Evolutionary conservation across 2,797 vertebrate species (phyloP).

Genomic region (Hydrophis major): DNA sequence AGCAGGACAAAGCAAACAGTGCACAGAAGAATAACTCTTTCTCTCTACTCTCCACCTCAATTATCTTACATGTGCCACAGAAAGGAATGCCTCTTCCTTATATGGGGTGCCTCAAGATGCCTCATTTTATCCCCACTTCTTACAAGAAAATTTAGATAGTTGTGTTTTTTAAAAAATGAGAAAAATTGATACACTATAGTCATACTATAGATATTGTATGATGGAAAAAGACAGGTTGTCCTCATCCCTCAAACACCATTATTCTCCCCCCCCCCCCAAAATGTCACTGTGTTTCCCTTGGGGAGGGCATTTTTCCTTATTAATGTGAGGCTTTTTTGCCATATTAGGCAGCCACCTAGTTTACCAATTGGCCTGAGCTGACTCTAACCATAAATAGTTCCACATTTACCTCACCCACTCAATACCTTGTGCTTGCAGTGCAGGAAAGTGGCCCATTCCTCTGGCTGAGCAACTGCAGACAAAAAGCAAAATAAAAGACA

Average conservation of each 20-base stretch:
- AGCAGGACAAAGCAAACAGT: neutral
- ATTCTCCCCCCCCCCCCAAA: rapidly evolving
- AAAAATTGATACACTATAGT: neutral
- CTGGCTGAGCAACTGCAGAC: constrained; percentile 73
- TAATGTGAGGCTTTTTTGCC: neutral
- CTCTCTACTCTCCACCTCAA: neutral
- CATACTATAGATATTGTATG: neutral
- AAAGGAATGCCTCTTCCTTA: neutral
- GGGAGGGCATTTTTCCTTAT: neutral
- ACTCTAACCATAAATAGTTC: neutral
- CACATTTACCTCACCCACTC: neutral
- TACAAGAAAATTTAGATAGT: neutral
- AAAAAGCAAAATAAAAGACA: neutral
- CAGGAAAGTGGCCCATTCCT: constrained; percentile 83
- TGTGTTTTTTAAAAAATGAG: neutral
- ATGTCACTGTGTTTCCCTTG: neutral
- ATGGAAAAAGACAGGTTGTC: neutral
- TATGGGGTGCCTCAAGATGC: neutral
- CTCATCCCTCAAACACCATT: neutral
- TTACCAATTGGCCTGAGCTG: neutral
- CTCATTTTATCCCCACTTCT: neutral
- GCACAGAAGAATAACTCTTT: neutral
- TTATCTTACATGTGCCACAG: neutral
- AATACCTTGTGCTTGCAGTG: constrained; percentile 82
- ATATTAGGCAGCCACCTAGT: neutral